Conservation (phyloP, 1,140 invertebrate genomes). For the Meloidogyne chitwoodi region DNA sequence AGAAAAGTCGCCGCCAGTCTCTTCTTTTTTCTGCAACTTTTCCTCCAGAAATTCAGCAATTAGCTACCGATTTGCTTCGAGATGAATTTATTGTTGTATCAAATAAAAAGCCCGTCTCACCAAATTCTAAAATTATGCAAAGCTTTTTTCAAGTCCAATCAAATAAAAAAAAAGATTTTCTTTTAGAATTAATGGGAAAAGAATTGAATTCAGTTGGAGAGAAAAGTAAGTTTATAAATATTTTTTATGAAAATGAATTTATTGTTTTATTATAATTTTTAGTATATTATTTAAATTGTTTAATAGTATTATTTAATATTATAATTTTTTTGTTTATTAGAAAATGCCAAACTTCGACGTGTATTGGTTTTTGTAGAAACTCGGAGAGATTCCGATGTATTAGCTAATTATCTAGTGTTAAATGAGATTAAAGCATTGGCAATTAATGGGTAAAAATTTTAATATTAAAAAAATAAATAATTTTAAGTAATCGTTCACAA, state of each 20-base stretch:
- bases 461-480: too few species aligned
- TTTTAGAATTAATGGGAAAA: conserved; percentile 12
- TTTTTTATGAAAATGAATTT: too few species aligned
- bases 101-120: conserved; percentile 32
- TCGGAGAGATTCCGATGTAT: conserved; percentile 81
- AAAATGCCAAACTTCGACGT: conserved; percentile 55
- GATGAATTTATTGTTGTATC: conserved; percentile 44
- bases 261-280: too few species aligned
- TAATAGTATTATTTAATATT: too few species aligned
- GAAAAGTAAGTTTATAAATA: not conserved
- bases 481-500: conserved; percentile 63
- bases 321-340: conserved; percentile 25
- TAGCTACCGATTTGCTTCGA: conserved; percentile 52
- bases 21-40: conserved; percentile 67
- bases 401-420: conserved; percentile 71
- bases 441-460: conserved; percentile 11
- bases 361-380: conserved; percentile 84
- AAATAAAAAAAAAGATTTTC: conserved; percentile 69
- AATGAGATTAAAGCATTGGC: conserved; percentile 25
- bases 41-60: conserved; percentile 61
- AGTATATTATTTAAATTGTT: too few species aligned
- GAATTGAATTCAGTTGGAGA: conserved; percentile 32
- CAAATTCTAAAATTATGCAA: conserved; percentile 77
- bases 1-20: conserved; percentile 61
- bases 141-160: conserved; percentile 74